A percentile compares a stretch with the other conserved stretches of the same genome.
These are phyloP conservation scores for Trematomus loennbergii DNA, from an alignment of 2,113 vertebrate genomes.

Conservation along the genomic window DNA sequence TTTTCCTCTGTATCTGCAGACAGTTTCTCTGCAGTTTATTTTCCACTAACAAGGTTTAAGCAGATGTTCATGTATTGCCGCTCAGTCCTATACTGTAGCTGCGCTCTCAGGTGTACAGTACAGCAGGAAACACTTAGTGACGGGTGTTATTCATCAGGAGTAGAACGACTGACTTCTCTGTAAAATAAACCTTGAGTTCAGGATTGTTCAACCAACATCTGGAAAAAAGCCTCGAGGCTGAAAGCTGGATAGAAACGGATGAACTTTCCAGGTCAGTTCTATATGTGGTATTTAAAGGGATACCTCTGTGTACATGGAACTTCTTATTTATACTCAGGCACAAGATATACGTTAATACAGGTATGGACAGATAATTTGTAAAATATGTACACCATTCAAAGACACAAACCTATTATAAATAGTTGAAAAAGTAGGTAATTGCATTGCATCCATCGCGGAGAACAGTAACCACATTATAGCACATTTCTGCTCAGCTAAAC, in stretches of 20 bases:
- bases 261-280: conserved; percentile 59
- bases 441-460: too few relatives aligned
- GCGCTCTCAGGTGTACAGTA: conserved; percentile 35
- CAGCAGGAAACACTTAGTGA: conserved; percentile 43
- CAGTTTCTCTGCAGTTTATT: neutral
- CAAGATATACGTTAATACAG: neutral
- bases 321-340: neutral
- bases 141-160: conserved; percentile 56
- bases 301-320: neutral
- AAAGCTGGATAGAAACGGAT: conserved; percentile 40
- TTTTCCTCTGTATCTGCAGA: neutral
- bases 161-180: conserved; percentile 26
- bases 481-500: too few relatives aligned
- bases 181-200: conserved; percentile 1
- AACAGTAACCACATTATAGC: too few relatives aligned
- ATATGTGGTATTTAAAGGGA: conserved; percentile 5
- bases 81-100: conserved; percentile 10
- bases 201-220: conserved; percentile 52
- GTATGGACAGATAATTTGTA: neutral
- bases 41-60: neutral
- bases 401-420: neutral
- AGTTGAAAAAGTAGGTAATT: neutral
- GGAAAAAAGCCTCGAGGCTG: conserved; percentile 52
- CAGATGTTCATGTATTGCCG: conserved; percentile 29
- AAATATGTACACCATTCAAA: conserved; percentile 2